Conservation (phyloP, 64 coral and sea anemone species). For the Pachyseris speciosa region DNA sequence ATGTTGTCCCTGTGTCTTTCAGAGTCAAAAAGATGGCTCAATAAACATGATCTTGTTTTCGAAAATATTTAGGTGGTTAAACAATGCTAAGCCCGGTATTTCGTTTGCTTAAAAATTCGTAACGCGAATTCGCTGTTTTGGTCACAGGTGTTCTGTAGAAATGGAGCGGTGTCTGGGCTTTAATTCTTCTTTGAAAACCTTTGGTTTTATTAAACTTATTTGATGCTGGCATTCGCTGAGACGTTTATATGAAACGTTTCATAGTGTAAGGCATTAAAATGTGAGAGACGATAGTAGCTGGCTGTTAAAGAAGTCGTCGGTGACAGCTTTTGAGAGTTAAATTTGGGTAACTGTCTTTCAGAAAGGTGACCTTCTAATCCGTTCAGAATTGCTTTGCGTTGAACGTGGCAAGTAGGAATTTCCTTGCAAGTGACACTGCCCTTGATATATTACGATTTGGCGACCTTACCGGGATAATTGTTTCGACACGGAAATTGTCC, state of each 20-base stretch:
- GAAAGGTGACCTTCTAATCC: not conserved
- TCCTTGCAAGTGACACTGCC: not conserved
- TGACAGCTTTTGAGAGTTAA: not conserved
- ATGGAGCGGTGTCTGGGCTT: not conserved
- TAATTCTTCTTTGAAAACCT: not conserved
- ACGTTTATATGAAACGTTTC: too few species aligned
- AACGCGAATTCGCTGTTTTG: not conserved
- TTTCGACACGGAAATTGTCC: constrained; percentile 50
- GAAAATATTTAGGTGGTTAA: constrained; percentile 48
- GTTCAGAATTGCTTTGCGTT: not conserved
- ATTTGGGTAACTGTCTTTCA: not conserved
- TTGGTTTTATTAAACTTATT: not conserved
- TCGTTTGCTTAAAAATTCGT: not conserved
- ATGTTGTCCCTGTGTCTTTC: not conserved
- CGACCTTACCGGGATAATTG: constrained; percentile 20
- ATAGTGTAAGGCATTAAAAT: too few species aligned
- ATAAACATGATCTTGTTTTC: constrained; percentile 40
- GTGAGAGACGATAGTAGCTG: too few species aligned
- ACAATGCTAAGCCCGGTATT: constrained; percentile 1
- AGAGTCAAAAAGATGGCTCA: constrained; percentile 1
- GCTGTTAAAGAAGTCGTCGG: not conserved
- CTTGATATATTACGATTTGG: not conserved
- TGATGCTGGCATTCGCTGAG: too few species aligned
- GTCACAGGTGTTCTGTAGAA: not conserved
- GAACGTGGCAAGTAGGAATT: not conserved